Evolutionary conservation across 2,888 invertebrate genomes (phyloP), one percentile per base, ranked within the genome.

Genomic region (Drosophila siamana): DNA sequence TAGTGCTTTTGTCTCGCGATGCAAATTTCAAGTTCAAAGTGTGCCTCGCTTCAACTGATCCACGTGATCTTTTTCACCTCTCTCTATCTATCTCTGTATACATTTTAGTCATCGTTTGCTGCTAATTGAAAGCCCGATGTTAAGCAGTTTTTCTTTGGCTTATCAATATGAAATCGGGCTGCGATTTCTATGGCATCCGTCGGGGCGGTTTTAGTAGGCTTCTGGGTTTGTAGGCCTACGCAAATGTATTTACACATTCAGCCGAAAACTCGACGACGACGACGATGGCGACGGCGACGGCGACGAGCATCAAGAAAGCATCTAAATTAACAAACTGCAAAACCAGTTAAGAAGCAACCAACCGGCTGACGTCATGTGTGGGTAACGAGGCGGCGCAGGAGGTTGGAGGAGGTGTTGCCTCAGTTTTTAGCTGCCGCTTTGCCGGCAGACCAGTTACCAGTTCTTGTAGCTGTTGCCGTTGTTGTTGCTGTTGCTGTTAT

Each of bases 181-280:
- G 24, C 30, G 55, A 69, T 74, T 70, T 70, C 65, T 56, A 26
- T 62, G 19, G 41, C n/a, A 36, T 55, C 36, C 36, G 36, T 2
- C 8, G 36, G 36, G 36, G 36, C 36, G 36, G 36, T 28, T 55
- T 88, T 86, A 71, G 83, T 87, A 88, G 87, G 88, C 87, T 86
- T 88, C 82, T 88, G 79, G 88, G 88, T 88, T 89, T 88, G 74
- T 88, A 87, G 88, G 88, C 88, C 89, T 88, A 87, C 74, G 80
- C 87, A 84, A 80, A 86, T 71, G 67, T 74, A 74, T 38, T 38
- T 38, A 33, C 33, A 33, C 33, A 80, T 76, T 78, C 65, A 56
- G 69, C 66, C 74, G 48, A 74, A 80, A 77, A 78, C 68, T 62
- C 70, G 80, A 61, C 73, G 67, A 24, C 24, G 24, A 24, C 24